Conservation (phyloP, 2,888 invertebrate genomes). For the Pyrrhia umbra region DNA sequence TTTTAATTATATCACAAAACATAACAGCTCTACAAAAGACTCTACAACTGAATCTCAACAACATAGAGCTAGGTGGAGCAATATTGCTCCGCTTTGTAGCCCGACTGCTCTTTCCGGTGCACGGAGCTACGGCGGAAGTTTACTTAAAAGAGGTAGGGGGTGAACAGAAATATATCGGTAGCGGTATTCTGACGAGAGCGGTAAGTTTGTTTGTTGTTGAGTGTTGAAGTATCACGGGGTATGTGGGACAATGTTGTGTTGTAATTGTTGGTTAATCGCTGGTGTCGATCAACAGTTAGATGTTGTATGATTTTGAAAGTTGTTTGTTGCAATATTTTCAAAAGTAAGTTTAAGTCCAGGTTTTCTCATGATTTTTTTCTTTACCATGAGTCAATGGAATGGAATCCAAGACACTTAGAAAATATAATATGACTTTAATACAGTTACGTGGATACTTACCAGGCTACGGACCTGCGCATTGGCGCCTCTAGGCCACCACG, state of each 20-base stretch:
- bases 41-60: slow-evolving; percentile 31
- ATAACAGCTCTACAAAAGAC: slow-evolving; percentile 14
- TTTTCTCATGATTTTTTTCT: too few relatives aligned
- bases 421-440: too few relatives aligned
- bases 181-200: slow-evolving; percentile 55
- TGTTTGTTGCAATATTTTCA: too few relatives aligned
- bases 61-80: slow-evolving; percentile 47
- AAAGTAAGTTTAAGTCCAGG: too few relatives aligned
- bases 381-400: too few relatives aligned
- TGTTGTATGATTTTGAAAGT: too few relatives aligned
- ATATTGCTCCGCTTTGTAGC: slow-evolving; percentile 64
- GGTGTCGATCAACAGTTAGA: background rate
- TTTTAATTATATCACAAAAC: slow-evolving; percentile 18
- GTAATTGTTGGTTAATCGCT: background rate
- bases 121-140: slow-evolving; percentile 70
- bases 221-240: slow-evolving; percentile 1
- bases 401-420: too few relatives aligned
- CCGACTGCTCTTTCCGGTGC: slow-evolving; percentile 67
- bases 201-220: slow-evolving; percentile 25
- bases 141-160: slow-evolving; percentile 70
- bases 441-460: too few relatives aligned
- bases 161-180: slow-evolving; percentile 47
- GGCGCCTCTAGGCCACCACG: too few relatives aligned
- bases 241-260: slow-evolving; percentile 9
- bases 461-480: too few relatives aligned